These are phyloP conservation scores for Chelonus formosanus DNA, from an alignment of 2,888 invertebrate species.

Conservation along the genomic window DNA sequence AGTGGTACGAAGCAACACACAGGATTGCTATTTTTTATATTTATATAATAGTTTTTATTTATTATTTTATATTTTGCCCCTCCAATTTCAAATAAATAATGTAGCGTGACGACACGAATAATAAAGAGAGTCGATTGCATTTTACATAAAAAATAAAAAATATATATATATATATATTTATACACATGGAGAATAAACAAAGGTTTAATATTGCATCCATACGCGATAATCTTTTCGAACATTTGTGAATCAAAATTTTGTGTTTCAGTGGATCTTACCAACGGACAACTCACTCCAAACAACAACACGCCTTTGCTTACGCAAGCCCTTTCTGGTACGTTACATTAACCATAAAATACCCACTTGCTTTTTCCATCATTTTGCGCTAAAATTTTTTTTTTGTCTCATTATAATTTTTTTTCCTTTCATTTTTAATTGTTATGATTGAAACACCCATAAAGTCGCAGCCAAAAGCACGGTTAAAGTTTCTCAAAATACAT, in stretches of 20 bases:
- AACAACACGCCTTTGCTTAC: slow-evolving; percentile 95
- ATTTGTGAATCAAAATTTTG: slow-evolving; percentile 72
- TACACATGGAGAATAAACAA: slow-evolving; percentile 27
- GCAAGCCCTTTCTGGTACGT: slow-evolving; percentile 93
- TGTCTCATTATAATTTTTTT: background rate
- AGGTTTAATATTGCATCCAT: slow-evolving; percentile 29
- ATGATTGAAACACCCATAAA: background rate
- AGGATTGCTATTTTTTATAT: slow-evolving; percentile 42
- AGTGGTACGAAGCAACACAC: slow-evolving; percentile 55
- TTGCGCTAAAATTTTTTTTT: slow-evolving; percentile 11
- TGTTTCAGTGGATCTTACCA: slow-evolving; percentile 93
- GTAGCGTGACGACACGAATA: slow-evolving; percentile 11
- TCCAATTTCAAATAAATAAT: slow-evolving; percentile 30
- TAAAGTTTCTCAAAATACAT: background rate
- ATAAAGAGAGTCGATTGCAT: slow-evolving; percentile 10
- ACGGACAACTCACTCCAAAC: slow-evolving; percentile 95
- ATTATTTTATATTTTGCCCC: slow-evolving; percentile 4
- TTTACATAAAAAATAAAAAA: slow-evolving; percentile 27
- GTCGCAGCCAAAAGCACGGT: slow-evolving; percentile 12
- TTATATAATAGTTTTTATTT: slow-evolving; percentile 23
- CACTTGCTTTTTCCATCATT: slow-evolving; percentile 3
- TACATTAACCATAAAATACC: slow-evolving; percentile 27
- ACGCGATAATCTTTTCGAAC: slow-evolving; percentile 50
- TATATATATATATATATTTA: slow-evolving; percentile 23
- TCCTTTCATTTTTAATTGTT: slow-evolving; percentile 8